Conservation (phyloP, 2,888 invertebrate genomes). For the Villa cingulata region DNA sequence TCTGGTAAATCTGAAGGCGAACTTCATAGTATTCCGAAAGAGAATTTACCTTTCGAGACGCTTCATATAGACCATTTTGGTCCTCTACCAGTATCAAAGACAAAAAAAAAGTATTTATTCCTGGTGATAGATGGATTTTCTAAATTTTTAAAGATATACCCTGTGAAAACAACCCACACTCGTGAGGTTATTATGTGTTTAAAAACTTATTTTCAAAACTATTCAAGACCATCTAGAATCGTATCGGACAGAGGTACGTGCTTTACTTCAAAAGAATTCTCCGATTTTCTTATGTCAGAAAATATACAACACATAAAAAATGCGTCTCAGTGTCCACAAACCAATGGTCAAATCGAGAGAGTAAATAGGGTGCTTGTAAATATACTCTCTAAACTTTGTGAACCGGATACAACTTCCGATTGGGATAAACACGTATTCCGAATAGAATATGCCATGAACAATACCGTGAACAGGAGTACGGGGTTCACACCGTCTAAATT, state of each 20-base stretch:
- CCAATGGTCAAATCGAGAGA: too few species aligned
- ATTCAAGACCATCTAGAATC: constrained; percentile 1
- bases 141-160: background rate
- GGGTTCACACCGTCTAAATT: constrained; percentile 4
- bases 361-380: background rate
- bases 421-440: background rate
- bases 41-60: too few species aligned
- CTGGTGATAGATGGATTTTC: background rate
- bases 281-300: too few species aligned
- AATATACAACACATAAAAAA: too few species aligned
- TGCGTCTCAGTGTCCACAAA: too few species aligned
- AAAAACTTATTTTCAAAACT: constrained; percentile 2
- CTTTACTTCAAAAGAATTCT: too few species aligned
- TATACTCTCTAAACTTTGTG: constrained; percentile 1
- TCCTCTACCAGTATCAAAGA: constrained; percentile 5
- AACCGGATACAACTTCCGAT: background rate
- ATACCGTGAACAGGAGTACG: background rate
- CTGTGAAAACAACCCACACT: constrained; percentile 11
- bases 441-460: background rate
- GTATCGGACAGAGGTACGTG: constrained; percentile 2
- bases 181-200: constrained; percentile 1
- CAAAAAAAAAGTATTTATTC: background rate
- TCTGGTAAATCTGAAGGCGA: too few species aligned
- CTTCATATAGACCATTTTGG: background rate
- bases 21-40: too few species aligned